These are phyloP conservation scores for Proisotoma minuta DNA, from an alignment of 2,888 invertebrate species.

Conservation along the genomic window DNA sequence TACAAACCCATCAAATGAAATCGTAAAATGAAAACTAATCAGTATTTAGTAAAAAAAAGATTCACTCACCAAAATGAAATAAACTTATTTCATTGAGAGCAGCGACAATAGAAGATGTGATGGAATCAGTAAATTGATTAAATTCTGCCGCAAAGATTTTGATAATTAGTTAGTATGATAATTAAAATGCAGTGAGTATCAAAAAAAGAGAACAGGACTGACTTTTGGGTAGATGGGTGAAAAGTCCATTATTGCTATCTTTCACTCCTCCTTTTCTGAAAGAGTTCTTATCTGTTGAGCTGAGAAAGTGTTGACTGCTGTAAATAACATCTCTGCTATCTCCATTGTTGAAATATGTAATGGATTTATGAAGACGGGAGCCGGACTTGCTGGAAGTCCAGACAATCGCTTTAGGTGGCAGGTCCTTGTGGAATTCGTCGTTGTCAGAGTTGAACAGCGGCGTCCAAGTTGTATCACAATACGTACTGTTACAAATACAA, in stretches of 20 bases:
- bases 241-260: no score
- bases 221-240: no score
- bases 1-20: no score
- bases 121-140: constrained; percentile 17
- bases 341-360: constrained; percentile 37
- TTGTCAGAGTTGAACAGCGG: neutral
- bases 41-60: neutral
- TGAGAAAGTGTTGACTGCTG: constrained; percentile 11
- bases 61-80: constrained; percentile 17
- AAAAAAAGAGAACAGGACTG: neutral
- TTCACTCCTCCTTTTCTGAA: neutral
- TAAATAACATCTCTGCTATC: neutral
- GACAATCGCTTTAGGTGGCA: constrained; percentile 19
- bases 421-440: neutral
- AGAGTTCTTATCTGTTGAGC: neutral
- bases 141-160: no score
- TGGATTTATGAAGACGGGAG: constrained; percentile 45
- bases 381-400: constrained; percentile 44
- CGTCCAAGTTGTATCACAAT: constrained; percentile 47
- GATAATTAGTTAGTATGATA: neutral
- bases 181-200: neutral
- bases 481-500: constrained; percentile 50
- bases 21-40: no score
- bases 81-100: constrained; percentile 18
- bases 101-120: constrained; percentile 11